These are phyloP conservation scores for Dendrophyllia cribrosa DNA, from an alignment of 64 coral and sea anemone species.

Conservation along the genomic window DNA sequence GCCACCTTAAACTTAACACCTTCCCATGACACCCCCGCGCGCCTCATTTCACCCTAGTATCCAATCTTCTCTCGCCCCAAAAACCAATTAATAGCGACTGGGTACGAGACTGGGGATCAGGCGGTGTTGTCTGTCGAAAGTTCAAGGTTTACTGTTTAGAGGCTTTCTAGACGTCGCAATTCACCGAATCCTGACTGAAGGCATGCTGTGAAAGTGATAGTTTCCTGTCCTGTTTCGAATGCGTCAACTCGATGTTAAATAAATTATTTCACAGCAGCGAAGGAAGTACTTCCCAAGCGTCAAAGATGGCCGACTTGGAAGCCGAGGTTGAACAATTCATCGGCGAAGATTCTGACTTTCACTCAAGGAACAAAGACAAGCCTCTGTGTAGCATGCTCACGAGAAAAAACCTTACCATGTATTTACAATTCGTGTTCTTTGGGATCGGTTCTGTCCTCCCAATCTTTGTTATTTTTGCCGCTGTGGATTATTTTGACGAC, in stretches of 20 bases:
- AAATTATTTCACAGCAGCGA: neutral
- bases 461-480: constrained; percentile 88
- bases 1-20: too few relatives aligned
- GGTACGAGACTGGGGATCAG: too few relatives aligned
- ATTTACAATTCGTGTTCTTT: constrained; percentile 94
- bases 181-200: too few relatives aligned
- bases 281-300: neutral
- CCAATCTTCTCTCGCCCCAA: too few relatives aligned
- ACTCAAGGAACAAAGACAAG: constrained; percentile 56
- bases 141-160: too few relatives aligned
- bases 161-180: too few relatives aligned
- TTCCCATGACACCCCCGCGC: too few relatives aligned
- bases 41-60: too few relatives aligned
- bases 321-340: constrained; percentile 83
- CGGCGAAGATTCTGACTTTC: constrained; percentile 59
- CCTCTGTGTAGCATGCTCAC: constrained; percentile 71
- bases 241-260: neutral
- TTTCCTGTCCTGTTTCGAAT: neutral
- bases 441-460: constrained; percentile 90
- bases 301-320: constrained; percentile 89
- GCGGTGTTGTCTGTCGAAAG: too few relatives aligned
- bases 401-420: constrained; percentile 78
- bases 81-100: too few relatives aligned
- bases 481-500: constrained; percentile 92
- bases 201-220: too few relatives aligned